Evolutionary conservation across 2,113 vertebrate species (phyloP).

Genomic region (Melierax canorus): DNA sequence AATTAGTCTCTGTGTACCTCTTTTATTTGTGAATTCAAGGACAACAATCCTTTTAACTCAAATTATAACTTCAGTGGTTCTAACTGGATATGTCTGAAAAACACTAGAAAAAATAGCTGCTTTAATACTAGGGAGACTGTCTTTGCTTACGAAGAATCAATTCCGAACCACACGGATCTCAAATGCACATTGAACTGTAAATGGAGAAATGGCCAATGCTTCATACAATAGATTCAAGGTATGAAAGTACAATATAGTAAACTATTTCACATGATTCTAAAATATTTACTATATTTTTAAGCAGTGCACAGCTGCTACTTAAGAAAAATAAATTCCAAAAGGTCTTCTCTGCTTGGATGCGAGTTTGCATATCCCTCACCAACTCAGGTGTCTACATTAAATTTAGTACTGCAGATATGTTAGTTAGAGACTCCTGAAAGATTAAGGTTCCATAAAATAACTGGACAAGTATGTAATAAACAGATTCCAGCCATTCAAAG

Average conservation of each 20-base stretch:
- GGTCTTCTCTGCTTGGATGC: not conserved
- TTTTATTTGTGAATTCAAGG: slow-evolving; percentile 46
- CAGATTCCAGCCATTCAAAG: not conserved
- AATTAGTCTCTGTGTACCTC: slow-evolving; percentile 33
- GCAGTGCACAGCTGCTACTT: not conserved
- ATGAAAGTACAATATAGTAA: not conserved
- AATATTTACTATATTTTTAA: not conserved
- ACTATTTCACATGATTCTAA: not conserved
- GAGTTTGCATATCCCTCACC: not conserved
- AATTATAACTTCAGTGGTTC: not conserved
- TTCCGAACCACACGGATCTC: not conserved
- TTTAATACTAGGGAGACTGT: not conserved
- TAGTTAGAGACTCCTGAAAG: not conserved
- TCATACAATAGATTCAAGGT: not conserved
- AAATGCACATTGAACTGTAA: not conserved
- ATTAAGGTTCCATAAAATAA: not conserved
- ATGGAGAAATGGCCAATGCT: not conserved
- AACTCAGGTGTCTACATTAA: not conserved
- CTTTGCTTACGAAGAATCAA: not conserved
- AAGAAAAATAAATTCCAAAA: not conserved
- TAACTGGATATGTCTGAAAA: not conserved
- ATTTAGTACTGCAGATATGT: not conserved
- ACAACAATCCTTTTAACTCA: slow-evolving; percentile 25
- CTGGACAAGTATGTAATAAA: not conserved
- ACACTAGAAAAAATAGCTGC: not conserved